Evolutionary conservation across 1,140 invertebrate genomes (phyloP).

Genomic region (Hylaeus volcanicus): DNA sequence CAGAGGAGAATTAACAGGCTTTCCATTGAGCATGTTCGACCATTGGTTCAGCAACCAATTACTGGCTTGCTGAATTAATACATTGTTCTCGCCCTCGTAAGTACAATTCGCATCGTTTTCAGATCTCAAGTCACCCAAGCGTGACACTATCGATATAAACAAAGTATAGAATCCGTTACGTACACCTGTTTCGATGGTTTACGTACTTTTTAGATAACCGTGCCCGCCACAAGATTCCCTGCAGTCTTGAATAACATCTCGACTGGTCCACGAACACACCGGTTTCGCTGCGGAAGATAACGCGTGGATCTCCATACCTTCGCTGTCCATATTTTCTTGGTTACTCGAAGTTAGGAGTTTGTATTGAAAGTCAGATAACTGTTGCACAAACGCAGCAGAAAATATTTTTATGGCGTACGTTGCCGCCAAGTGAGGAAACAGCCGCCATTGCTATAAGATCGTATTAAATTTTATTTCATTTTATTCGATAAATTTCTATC

Average conservation of each 20-base stretch:
- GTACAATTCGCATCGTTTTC: conserved; percentile 96
- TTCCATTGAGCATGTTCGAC: conserved; percentile 77
- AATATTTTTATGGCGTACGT: conserved; percentile 90
- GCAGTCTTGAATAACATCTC: conserved; percentile 94
- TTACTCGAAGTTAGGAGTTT: conserved; percentile 62
- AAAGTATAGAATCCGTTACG: not conserved
- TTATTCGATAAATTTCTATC: not conserved
- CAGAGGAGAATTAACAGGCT: conserved; percentile 82
- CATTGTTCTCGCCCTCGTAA: conserved; percentile 98
- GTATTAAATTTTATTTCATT: conserved; percentile 35
- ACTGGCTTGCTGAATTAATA: conserved; percentile 95
- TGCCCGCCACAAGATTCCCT: conserved; percentile 94
- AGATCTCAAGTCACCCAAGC: conserved; percentile 90
- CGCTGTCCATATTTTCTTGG: conserved; percentile 59
- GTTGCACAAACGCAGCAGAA: conserved; percentile 78
- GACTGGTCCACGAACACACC: conserved; percentile 90
- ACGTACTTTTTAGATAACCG: conserved; percentile 87
- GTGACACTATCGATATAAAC: conserved; percentile 81
- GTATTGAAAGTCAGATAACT: conserved; percentile 65
- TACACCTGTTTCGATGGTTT: not conserved
- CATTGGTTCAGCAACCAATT: conserved; percentile 92
- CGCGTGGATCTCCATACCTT: conserved; percentile 92
- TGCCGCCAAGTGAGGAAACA: conserved; percentile 94
- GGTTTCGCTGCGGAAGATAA: conserved; percentile 94
- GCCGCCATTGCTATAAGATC: conserved; percentile 89